Evolutionary conservation across 2,888 invertebrate genomes (phyloP), one percentile per base, ranked within the genome.

Genomic region (Ryuthela nishihirai): DNA sequence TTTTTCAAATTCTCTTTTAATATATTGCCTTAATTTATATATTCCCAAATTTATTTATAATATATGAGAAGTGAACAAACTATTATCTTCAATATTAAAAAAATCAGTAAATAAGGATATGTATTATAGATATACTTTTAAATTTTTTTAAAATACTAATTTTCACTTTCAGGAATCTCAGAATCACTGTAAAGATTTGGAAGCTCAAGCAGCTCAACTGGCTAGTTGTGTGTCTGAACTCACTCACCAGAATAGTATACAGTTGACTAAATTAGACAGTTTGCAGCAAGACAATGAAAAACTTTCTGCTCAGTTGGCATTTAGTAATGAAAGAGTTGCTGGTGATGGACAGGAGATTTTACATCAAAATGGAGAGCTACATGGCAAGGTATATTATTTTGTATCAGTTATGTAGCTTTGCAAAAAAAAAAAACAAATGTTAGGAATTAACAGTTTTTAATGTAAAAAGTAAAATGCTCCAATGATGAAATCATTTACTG

Each of bases 241-340:
- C 10, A 38, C 38, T 17, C 10, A n/a, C 18, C n/a, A 38, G 65
- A 80, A 81, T 68, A 80, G 81, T 63, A 82, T 83, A 43, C 71
- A 82, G 41, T 79, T 81, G 18, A 77, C 74, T 26, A 70, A 72
- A 54, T 64, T 72, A 10, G 68, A 72, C 42, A 70, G 70, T 23
- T 54, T 72, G 34, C 68, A 71, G 35, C 64, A 67, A 29, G 69
- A 68, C 18, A 64, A 68, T 21, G 69, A 70, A 43, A 67, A 67
- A 18, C 46, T 75, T 70, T 67, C 70, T 15, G 72, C 74, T 23
- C 76, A 77, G 67, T 68, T 77, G 54, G 72, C 74, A 44, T 70
- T 72, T 4, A 71, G 72, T 12, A 74, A 71, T 23, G 76, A 77
- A 64, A 71, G 75, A 32, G 73, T 74, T 20, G 73, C 74, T 35